These are phyloP conservation scores for Heterodera carotae DNA, from an alignment of 1,140 invertebrate species.

Conservation along the genomic window DNA sequence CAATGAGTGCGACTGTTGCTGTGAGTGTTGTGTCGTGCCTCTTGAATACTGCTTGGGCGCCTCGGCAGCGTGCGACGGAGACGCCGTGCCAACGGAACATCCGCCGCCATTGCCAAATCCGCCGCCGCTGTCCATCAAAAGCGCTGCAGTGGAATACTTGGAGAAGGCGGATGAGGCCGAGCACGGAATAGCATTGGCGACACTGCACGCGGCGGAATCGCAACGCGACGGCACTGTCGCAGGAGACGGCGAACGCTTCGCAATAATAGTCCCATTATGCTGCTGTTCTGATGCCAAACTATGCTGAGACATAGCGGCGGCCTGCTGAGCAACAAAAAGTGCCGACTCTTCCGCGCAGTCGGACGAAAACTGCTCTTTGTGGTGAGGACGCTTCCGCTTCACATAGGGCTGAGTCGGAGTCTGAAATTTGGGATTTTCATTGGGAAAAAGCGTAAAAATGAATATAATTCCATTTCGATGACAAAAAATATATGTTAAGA, in stretches of 20 bases:
- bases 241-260: not conserved
- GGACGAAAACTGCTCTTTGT: slow-evolving; percentile 5
- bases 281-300: not conserved
- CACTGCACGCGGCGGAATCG: not conserved
- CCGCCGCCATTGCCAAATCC: slow-evolving; percentile 6
- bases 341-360: not conserved
- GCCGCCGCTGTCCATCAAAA: not conserved
- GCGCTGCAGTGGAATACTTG: slow-evolving; percentile 14
- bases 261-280: not conserved
- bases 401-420: slow-evolving; percentile 42
- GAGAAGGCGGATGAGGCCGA: not conserved
- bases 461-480: too few species aligned
- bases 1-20: not conserved
- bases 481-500: too few species aligned
- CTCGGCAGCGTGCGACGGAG: slow-evolving; percentile 23
- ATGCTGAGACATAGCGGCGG: not conserved
- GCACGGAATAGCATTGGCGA: not conserved
- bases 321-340: not conserved
- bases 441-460: not conserved
- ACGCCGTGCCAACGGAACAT: slow-evolving; percentile 13
- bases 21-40: not conserved
- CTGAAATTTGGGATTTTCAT: slow-evolving; percentile 15
- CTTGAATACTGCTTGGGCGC: slow-evolving; percentile 9
- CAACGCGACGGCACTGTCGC: not conserved
- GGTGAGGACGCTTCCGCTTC: slow-evolving; percentile 34